Percentiles rank a stretch among this genome's conserved stretches.
Evolutionary conservation across 1,140 invertebrate species (phyloP).

Genomic region (Trachelipus rathkii): DNA sequence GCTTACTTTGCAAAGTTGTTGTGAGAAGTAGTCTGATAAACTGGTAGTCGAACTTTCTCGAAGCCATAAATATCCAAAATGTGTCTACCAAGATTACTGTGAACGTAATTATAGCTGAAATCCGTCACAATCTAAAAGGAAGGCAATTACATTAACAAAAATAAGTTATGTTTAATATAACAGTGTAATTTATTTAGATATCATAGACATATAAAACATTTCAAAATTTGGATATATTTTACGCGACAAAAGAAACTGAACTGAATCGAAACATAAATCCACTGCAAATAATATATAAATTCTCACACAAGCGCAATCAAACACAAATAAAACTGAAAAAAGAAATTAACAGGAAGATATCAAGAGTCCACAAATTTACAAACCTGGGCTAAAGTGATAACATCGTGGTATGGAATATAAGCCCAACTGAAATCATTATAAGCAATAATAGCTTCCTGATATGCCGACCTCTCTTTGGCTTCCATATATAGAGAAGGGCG

Average conservation of each 20-base stretch:
- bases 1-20: slow-evolving; percentile 85
- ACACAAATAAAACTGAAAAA: too few relatives aligned
- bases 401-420: slow-evolving; percentile 46
- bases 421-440: slow-evolving; percentile 54
- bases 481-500: slow-evolving; percentile 55
- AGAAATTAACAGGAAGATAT: too few relatives aligned
- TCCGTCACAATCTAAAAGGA: slow-evolving; percentile 73
- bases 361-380: background rate
- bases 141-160: background rate
- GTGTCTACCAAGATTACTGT: slow-evolving; percentile 80
- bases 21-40: slow-evolving; percentile 83
- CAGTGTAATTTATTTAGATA: too few relatives aligned
- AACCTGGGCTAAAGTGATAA: slow-evolving; percentile 41
- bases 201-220: too few relatives aligned
- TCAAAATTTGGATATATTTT: too few relatives aligned
- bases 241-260: too few relatives aligned
- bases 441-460: slow-evolving; percentile 53
- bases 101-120: slow-evolving; percentile 87
- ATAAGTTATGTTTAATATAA: too few relatives aligned
- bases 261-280: too few relatives aligned
- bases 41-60: slow-evolving; percentile 79
- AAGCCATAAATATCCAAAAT: slow-evolving; percentile 89
- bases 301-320: too few relatives aligned
- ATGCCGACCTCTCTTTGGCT: slow-evolving; percentile 52
- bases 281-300: too few relatives aligned